Evolutionary conservation across 2,797 vertebrate species (phyloP), one percentile per base, ranked within the genome.

Genomic region (Propithecus deckenii): DNA sequence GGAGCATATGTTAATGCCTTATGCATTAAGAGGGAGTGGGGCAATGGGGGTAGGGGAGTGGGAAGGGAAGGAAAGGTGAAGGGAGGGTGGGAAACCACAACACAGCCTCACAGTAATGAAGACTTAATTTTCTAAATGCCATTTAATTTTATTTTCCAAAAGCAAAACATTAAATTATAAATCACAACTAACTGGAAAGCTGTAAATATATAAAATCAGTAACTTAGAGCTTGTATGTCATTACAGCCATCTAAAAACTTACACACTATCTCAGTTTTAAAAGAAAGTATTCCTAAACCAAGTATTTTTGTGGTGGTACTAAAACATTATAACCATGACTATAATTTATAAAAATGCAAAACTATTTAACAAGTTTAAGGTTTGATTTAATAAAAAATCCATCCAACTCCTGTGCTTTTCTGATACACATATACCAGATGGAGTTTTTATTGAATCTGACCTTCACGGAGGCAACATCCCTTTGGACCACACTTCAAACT

Each of bases 1-100:
- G 97, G 98, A 98, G 96, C 96, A 97, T 52, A 94, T 84, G 86
- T 95, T 87, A 98, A 97, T 94, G 95, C 96, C 97, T 97, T 98
- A 71, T 85, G 97, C 98, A 97, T 94, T 97, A 91, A 75, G 87
- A 96, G 72, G 97, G 92, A 71, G 38, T 7, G 14, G 95, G 86
- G 22, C 25, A 71, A 75, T 65, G 61, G 80, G 97, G 94, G 43
- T 0, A 92, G 41, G 97, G 87, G 38, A 48, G n/a, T 38, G 88
- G 96, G 43, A 89, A 11, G 67, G 94, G 59, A 22, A 38, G 93
- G 96, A 25, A 48, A 59, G 97, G 84, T 32, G 35, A 86, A 89
- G 91, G 87, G 69, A 69, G 76, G 92, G 90, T 41, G 96, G 96
- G 95, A 98, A 98, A 98, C 95, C 97, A 98, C 95, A 98, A 98